phyloP scores from a whole-genome alignment of 2,797 vertebrate species.

The Poliocrania exsul region DNA sequence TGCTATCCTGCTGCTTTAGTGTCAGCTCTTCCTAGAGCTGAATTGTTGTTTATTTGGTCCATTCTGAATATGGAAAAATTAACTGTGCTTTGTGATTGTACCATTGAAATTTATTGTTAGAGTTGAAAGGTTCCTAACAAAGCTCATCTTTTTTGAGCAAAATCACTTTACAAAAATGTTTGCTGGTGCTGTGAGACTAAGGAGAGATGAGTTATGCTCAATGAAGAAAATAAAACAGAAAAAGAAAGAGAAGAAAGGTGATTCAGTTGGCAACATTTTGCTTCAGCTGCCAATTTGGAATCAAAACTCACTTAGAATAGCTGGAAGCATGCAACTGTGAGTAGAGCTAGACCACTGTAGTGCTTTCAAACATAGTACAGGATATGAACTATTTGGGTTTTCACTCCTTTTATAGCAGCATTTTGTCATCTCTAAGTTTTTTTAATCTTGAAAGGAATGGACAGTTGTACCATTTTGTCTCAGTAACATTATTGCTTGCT shows the following conservation, averaged over 20 bases:
- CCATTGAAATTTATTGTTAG: conserved; percentile 18
- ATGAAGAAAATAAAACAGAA: conserved; percentile 7
- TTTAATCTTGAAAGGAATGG: neutral
- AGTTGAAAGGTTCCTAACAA: conserved; percentile 51
- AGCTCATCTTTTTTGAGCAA: conserved; percentile 22
- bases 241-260: neutral
- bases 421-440: neutral
- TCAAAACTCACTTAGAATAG: neutral
- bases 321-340: neutral
- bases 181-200: neutral
- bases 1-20: conserved; percentile 16
- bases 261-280: neutral
- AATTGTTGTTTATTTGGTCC: conserved; percentile 36
- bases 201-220: conserved; percentile 2
- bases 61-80: conserved; percentile 37
- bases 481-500: neutral
- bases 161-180: neutral
- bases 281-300: neutral
- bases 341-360: neutral
- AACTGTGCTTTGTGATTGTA: conserved; percentile 31
- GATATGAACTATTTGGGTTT: neutral
- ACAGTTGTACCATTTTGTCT: neutral
- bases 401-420: neutral
- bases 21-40: neutral
- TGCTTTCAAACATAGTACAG: neutral